Evolutionary conservation across 2,888 invertebrate genomes (phyloP).

Genomic region (Cacoxenus indagator): DNA sequence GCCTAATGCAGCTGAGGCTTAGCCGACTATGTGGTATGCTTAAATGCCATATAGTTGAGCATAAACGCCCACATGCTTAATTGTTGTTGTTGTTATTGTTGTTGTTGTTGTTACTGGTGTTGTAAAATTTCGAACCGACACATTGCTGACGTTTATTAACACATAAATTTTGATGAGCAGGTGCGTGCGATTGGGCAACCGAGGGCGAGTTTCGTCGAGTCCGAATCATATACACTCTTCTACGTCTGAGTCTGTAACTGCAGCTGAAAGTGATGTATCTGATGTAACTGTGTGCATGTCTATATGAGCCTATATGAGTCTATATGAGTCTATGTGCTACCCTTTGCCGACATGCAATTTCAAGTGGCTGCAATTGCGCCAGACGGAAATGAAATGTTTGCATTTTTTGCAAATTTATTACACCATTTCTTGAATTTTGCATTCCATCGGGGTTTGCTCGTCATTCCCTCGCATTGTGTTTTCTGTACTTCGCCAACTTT

Average conservation of each 20-base stretch:
- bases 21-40: not conserved
- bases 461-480: not conserved
- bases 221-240: not conserved
- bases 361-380: slow-evolving; percentile 1
- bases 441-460: not conserved
- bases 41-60: not conserved
- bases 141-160: slow-evolving; percentile 53
- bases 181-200: slow-evolving; percentile 39
- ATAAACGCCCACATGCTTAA: not conserved
- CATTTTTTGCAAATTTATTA: slow-evolving; percentile 11
- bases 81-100: not conserved
- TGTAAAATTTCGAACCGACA: slow-evolving; percentile 36
- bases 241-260: not conserved
- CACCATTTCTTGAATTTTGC: slow-evolving; percentile 1
- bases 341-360: not conserved
- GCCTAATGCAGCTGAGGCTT: not conserved
- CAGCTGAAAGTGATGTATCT: not conserved
- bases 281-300: not conserved
- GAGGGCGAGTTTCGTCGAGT: not conserved
- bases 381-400: slow-evolving; percentile 6
- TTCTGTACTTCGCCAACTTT: not conserved
- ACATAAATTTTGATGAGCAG: slow-evolving; percentile 53
- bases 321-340: not conserved
- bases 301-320: not conserved
- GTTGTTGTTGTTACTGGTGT: not conserved